Base-by-base conservation (phyloP, 2,888 invertebrate species). In the Phaedon cochleariae region DNA sequence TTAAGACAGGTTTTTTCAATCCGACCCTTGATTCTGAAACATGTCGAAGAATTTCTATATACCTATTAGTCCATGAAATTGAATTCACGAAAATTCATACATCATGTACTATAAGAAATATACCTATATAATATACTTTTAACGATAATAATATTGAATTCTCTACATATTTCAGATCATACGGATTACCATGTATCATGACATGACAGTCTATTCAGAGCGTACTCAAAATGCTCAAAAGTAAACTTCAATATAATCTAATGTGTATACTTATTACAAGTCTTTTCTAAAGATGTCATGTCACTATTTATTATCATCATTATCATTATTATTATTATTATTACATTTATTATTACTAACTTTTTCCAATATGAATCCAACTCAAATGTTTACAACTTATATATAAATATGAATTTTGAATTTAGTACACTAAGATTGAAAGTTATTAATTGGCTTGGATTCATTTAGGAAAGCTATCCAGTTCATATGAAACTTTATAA, bases 401-500 rank as follows among this genome's bases (percentile, higher is more conserved):
- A 70, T 68, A 73, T 70, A 73, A 69, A 71, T 70, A 70, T 73
- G 70, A 74, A 57, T 70, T 74, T 71, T 72, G 59, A 69, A 67
- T 68, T 71, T 69, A 69, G 61, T 68, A 67, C 66, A 69, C 70
- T 74, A 74, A 73, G 69, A n/a, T 55, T 73, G 62, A 59, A 60
- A 58, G 59, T 63, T 70, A 74, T n/a, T n/a, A n/a, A n/a, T 79
- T 78, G 79, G 72, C 76, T 81, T 80, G 80, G 79, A 80, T 82
- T 82, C 81, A 79, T 81, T 81, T 79, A 70, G 76, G 77, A 77
- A 74, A 77, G 77, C 80, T 82, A 81, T 80, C 80, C 80, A 82
- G 79, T 82, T 83, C 82, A 82, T 83, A 83, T 82, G 79, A 82
- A 83, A 83, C 82, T 83, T 83, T 84, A 83, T 83, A 83, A 84